Base-by-base conservation (phyloP, 2,797 vertebrate species). In the Neostethus bicornis region DNA sequence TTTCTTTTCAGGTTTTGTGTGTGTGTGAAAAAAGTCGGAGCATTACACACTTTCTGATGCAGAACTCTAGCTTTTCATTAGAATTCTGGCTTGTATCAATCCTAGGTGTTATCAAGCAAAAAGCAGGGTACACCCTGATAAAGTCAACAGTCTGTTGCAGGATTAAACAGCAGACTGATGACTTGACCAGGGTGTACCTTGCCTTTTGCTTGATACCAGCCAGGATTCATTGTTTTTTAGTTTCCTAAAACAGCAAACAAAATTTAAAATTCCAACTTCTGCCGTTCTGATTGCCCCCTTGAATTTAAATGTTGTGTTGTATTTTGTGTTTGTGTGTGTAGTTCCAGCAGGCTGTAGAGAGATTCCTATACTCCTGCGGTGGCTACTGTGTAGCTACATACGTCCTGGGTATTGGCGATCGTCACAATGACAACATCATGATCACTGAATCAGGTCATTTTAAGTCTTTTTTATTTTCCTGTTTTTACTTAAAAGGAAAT, bases 361-460 rank as follows among this genome's bases (percentile, higher is more conserved):
- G 92, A 80, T 99, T 99, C 81, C 93, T 99, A 61, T 95, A 92
- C 53, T 99, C 97, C 44, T 99, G 97, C 43, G 97, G 94, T 21
- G 97, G 97, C 19, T 99, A 99, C 89, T 99, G 97, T 14, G 97
- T 99, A 67, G 97, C 97, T 20, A 99, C 97, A 1, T 99, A 98
- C 34, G 97, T 99, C 51, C 93, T 99, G 75, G 97, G 97, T 14
- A 98, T 99, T 23, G 97, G 97, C 2, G 97, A 99, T 84, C 93
- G 97, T 20, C 97, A 99, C 86, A 99, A 99, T 2, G 97, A 99
- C 90, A 99, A 99, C 89, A 99, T 99, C 80, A 99, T 99, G 97
- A 96, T 99, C 90, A 98, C 97, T 14, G 97, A 98, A 75, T 92
- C 94, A 50, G 97, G 97, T 99, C 89, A 87, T 2, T 3, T 29